Base-by-base conservation (phyloP, 2,113 vertebrate species). In the Crocuta crocuta region DNA sequence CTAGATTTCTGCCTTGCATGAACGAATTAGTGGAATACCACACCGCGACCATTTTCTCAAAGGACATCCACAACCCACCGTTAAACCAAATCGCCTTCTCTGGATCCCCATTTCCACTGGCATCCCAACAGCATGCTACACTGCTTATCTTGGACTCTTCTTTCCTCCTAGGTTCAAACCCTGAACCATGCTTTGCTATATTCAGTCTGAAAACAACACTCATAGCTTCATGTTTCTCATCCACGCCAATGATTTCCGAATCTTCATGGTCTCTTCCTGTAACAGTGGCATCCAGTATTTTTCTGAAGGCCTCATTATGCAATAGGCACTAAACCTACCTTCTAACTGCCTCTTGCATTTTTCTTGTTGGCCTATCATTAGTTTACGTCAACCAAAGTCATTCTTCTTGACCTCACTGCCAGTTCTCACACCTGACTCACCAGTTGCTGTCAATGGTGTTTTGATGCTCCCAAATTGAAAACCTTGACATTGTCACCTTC, bases 361-460 rank as follows among this genome's bases (percentile, higher is more conserved):
- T 83, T 95, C 85, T 93, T 71, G 35, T 86, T 31, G 15, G 53
- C 50, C 58, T 79, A 39, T 79, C 73, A 39, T 35, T 48, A 92
- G 53, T 91, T 95, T 80, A 96, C 23, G n/a, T 83, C 73, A 91
- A 93, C 11, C 31, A 73, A 94, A 91, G 89, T 92, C 76, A 83
- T 45, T 71, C 63, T 63, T 91, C 31, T 68, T 39, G 35, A 93
- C 24, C 55, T 83, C 84, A 71, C 45, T 7, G 35, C n/a, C 68
- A 89, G 43, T 53, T 95, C 88, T 93, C 86, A 78, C 45, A 82
- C 45, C 28, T 63, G 55, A 91, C 53, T 87, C 74, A 78, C 4
- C 76, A 92, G 35, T 91, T 93, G 90, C 89, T 94, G 39, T 53
- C 81, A 95, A 35, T 16, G 39, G 23, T 55, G 80, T 88, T 65